These are phyloP conservation scores for Drosophila arizonae DNA, from an alignment of 1,140 invertebrate species.

Conservation along the genomic window DNA sequence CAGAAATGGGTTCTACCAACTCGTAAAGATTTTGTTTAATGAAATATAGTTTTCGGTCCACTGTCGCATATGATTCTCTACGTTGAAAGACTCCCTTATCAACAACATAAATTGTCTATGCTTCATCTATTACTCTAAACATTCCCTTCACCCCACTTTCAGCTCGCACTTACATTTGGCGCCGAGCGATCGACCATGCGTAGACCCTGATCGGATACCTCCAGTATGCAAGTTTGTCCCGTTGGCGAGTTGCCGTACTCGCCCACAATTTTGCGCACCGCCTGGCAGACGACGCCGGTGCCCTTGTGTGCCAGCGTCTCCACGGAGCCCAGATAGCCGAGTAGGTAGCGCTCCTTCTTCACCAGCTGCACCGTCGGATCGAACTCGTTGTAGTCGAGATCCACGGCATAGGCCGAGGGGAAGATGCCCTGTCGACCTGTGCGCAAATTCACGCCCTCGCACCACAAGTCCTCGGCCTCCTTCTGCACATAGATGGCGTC, in stretches of 20 bases:
- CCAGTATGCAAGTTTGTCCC: slow-evolving; percentile 92
- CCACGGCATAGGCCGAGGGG: slow-evolving; percentile 97
- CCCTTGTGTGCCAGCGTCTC: slow-evolving; percentile 97
- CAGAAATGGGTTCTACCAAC: too few relatives aligned
- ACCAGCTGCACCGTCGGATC: slow-evolving; percentile 93
- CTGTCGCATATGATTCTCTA: too few relatives aligned
- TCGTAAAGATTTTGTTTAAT: too few relatives aligned
- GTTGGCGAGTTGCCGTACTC: slow-evolving; percentile 86
- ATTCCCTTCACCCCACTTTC: too few relatives aligned
- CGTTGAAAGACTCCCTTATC: too few relatives aligned
- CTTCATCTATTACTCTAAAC: too few relatives aligned
- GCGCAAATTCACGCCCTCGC: slow-evolving; percentile 97
- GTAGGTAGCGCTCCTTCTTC: slow-evolving; percentile 93
- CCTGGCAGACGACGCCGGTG: slow-evolving; percentile 93
- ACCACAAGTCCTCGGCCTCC: slow-evolving; percentile 98
- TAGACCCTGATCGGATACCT: slow-evolving; percentile 97
- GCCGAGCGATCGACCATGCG: slow-evolving; percentile 96
- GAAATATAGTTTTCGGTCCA: too few relatives aligned
- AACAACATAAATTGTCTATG: too few relatives aligned
- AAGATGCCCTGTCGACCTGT: slow-evolving; percentile 97
- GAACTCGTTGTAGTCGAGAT: slow-evolving; percentile 97
- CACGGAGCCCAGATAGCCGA: slow-evolving; percentile 97
- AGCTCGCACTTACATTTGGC: slow-evolving; percentile 82
- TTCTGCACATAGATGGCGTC: slow-evolving; percentile 98
- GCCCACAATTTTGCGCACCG: slow-evolving; percentile 91